Conservation (phyloP, 2,113 vertebrate genomes). For the Himantopus leucocephalus region DNA sequence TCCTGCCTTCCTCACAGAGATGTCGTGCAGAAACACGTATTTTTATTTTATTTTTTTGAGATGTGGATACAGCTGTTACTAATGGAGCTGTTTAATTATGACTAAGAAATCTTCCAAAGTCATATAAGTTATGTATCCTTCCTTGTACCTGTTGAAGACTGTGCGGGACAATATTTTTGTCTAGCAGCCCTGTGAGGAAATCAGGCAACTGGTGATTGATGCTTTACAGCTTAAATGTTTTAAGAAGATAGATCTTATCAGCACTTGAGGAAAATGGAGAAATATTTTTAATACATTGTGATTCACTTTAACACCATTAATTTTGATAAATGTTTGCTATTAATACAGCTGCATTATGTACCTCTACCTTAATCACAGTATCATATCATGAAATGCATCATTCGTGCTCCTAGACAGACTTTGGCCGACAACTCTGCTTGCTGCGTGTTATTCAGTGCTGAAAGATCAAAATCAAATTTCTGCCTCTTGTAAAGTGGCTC, state of each 20-base stretch:
- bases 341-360: constrained; percentile 56
- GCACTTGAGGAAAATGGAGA: constrained; percentile 46
- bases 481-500: background rate
- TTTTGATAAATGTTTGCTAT: constrained; percentile 64
- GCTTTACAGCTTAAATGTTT: constrained; percentile 42
- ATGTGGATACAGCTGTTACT: background rate
- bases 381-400: background rate
- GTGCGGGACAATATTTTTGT: background rate
- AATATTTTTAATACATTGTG: background rate
- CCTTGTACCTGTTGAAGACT: background rate
- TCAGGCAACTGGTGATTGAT: constrained; percentile 28
- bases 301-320: constrained; percentile 23
- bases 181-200: constrained; percentile 19
- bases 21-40: background rate
- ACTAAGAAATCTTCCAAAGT: background rate
- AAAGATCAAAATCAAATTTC: constrained; percentile 35
- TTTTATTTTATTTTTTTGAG: background rate
- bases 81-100: background rate
- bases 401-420: constrained; percentile 51
- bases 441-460: constrained; percentile 18
- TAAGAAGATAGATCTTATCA: constrained; percentile 45
- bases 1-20: background rate
- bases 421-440: constrained; percentile 23
- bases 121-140: background rate
- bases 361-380: constrained; percentile 51